These are phyloP conservation scores for Arctopsyche grandis DNA, from an alignment of 1,140 invertebrate genomes.

Conservation along the genomic window DNA sequence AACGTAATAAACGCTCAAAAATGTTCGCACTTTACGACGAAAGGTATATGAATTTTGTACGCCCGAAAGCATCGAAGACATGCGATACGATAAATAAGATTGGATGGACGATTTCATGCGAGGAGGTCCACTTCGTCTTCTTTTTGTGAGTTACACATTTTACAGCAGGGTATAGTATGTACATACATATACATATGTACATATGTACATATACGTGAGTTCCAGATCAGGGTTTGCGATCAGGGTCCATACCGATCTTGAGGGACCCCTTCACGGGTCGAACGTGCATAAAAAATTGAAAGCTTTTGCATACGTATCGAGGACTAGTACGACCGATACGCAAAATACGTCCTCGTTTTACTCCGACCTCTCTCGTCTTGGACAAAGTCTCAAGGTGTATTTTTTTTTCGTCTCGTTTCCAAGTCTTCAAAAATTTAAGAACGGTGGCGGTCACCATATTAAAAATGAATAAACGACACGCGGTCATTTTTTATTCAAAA, in stretches of 20 bases:
- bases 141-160: constrained; percentile 31
- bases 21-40: too few species aligned
- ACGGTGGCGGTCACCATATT: background rate
- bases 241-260: background rate
- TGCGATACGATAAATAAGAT: constrained; percentile 6
- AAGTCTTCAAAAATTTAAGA: background rate
- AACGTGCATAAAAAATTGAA: constrained; percentile 25
- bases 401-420: too few species aligned
- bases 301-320: constrained; percentile 20
- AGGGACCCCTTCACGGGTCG: background rate
- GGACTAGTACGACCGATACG: background rate
- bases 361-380: too few species aligned
- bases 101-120: background rate
- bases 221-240: constrained; percentile 4
- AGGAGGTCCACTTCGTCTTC: background rate
- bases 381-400: too few species aligned
- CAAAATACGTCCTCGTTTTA: background rate
- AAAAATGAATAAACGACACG: background rate
- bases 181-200: background rate
- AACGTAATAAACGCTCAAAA: too few species aligned
- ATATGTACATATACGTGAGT: background rate
- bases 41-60: background rate
- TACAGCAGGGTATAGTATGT: background rate
- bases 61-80: background rate
- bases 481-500: constrained; percentile 15